Evolutionary conservation across 2,113 vertebrate species (phyloP).

Genomic region (Nicator chloris): DNA sequence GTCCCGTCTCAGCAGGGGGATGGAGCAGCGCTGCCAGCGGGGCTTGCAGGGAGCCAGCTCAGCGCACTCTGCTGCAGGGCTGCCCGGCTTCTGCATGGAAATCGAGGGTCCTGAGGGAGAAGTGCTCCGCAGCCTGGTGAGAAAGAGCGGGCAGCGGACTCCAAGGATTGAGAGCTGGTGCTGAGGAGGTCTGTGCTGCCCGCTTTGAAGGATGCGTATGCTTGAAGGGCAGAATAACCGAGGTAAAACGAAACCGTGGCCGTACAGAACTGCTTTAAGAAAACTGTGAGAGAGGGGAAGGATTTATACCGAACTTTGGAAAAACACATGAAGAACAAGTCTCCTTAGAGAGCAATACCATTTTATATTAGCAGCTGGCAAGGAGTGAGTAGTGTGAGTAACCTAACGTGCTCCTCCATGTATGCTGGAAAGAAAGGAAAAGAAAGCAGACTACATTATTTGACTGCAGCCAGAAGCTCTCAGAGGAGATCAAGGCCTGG

Average conservation of each 20-base stretch:
- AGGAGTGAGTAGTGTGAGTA: neutral
- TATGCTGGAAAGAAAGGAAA: neutral
- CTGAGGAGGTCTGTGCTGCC: neutral
- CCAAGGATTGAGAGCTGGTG: rapidly evolving
- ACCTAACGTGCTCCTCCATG: rapidly evolving
- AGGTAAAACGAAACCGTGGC: rapidly evolving
- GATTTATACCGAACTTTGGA: neutral
- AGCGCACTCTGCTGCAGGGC: neutral
- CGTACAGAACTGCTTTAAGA: neutral
- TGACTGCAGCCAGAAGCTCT: neutral
- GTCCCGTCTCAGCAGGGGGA: neutral
- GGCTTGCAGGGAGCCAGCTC: neutral
- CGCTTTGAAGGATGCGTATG: rapidly evolving
- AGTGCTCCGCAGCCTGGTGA: neutral
- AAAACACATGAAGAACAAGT: neutral
- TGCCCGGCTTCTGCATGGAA: neutral
- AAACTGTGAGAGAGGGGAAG: no score
- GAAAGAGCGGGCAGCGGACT: neutral
- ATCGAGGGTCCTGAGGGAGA: neutral
- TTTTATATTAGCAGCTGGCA: neutral
- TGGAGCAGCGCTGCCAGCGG: rapidly evolving
- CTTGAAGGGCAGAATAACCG: neutral
- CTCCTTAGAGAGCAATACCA: neutral
- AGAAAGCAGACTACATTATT: neutral
- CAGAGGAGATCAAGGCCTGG: neutral